Evolutionary conservation across 2,888 invertebrate species (phyloP).

Genomic region (Bellardia pandia): DNA sequence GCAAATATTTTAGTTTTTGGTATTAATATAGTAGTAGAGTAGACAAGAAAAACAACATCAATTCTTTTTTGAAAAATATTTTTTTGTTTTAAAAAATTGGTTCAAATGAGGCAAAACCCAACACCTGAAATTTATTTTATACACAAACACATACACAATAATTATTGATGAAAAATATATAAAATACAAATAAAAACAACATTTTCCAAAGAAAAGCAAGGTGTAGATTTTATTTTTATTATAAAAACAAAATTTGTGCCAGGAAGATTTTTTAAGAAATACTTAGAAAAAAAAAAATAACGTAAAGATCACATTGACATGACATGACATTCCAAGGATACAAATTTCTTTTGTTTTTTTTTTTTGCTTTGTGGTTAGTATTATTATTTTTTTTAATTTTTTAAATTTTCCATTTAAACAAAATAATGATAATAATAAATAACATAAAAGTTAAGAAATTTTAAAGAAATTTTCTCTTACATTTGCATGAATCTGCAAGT

Average conservation of each 20-base stretch:
- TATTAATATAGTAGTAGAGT: background rate
- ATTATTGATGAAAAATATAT: conserved; percentile 3
- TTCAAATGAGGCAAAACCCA: conserved; percentile 14
- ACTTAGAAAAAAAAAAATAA: conserved; percentile 16
- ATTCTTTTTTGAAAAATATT: conserved; percentile 14
- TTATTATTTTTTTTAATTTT: too few species aligned
- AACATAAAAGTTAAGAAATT: conserved; percentile 61
- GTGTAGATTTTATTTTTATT: conserved; percentile 28
- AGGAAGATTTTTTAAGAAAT: conserved; percentile 32
- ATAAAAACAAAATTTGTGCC: conserved; percentile 49
- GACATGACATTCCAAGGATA: conserved; percentile 56
- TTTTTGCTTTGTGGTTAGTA: conserved; percentile 68
- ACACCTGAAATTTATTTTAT: conserved; percentile 29
- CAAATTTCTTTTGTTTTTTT: conserved; percentile 25
- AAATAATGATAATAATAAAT: background rate
- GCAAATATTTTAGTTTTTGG: conserved; percentile 8
- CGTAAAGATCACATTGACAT: conserved; percentile 37
- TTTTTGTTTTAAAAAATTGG: background rate
- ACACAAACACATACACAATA: conserved; percentile 50
- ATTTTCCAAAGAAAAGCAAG: conserved; percentile 32
- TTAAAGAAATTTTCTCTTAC: conserved; percentile 79
- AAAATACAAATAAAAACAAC: conserved; percentile 10
- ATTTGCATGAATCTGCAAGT: conserved; percentile 83
- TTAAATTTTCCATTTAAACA: conserved; percentile 13
- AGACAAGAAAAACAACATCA: conserved; percentile 54